Conservation (phyloP, 2,888 invertebrate species). For the Portevinia maculata region DNA sequence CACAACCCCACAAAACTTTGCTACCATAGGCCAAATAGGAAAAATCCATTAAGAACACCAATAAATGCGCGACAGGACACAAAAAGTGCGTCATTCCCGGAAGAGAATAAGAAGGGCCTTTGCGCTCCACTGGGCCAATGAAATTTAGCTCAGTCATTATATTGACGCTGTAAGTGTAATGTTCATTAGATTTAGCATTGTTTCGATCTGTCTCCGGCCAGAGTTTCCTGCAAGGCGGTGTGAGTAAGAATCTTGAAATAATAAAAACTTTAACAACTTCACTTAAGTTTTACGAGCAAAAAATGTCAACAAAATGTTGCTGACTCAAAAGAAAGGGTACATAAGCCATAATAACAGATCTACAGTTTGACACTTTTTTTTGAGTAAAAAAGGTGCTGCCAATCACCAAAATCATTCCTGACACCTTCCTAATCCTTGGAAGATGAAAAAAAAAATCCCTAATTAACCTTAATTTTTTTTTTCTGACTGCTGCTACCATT, state of each 20-base stretch:
- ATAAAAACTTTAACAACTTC: constrained; percentile 61
- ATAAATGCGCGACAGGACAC: constrained; percentile 60
- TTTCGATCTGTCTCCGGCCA: constrained; percentile 44
- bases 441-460: constrained; percentile 26
- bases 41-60: constrained; percentile 69
- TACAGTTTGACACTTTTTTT: background rate
- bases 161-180: constrained; percentile 59
- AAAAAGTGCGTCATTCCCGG: constrained; percentile 65
- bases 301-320: constrained; percentile 11
- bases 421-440: constrained; percentile 65
- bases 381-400: constrained; percentile 17
- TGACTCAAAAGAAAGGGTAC: background rate
- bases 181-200: constrained; percentile 73
- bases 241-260: constrained; percentile 37
- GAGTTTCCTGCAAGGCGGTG: background rate
- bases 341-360: constrained; percentile 1
- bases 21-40: constrained; percentile 55
- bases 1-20: constrained; percentile 28
- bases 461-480: constrained; percentile 64
- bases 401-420: constrained; percentile 53
- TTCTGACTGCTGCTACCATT: constrained; percentile 26
- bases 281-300: constrained; percentile 50
- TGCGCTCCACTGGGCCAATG: constrained; percentile 67
- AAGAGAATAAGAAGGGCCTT: constrained; percentile 30
- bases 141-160: constrained; percentile 63